Percentiles rank a stretch among this genome's conserved stretches.
phyloP scores from a whole-genome alignment of 2,888 invertebrate species.

The Drosophila neotestacea region DNA sequence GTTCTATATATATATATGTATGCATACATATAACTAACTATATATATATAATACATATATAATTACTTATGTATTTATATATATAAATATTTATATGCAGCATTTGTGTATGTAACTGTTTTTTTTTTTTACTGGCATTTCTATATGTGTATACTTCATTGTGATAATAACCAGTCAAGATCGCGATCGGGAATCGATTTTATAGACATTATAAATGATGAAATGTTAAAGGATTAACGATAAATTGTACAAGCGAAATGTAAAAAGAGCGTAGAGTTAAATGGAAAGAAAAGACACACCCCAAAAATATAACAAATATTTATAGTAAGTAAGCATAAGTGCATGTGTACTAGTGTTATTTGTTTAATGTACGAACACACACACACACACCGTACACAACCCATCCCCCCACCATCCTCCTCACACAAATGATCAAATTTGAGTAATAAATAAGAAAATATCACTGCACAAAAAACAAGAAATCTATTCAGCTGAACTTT shows the following conservation, averaged over 20 bases:
- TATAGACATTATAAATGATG: constrained; percentile 15
- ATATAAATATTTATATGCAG: constrained; percentile 4
- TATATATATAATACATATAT: not conserved
- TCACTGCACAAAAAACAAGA: constrained; percentile 1
- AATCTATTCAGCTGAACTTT: constrained; percentile 29
- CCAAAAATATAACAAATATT: not conserved
- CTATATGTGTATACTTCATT: constrained; percentile 40
- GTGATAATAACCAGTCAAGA: constrained; percentile 46
- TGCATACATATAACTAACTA: constrained; percentile 14
- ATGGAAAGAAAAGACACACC: not conserved
- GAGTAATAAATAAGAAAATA: constrained; percentile 16
- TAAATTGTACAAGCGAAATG: constrained; percentile 4
- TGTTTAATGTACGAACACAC: constrained; percentile 1
- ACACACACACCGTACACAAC: constrained; percentile 2
- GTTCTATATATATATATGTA: not conserved
- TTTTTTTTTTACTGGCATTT: constrained; percentile 31
- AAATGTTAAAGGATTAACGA: constrained; percentile 10
- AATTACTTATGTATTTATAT: constrained; percentile 3
- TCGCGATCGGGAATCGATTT: constrained; percentile 26
- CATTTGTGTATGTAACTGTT: constrained; percentile 6
- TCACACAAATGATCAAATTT: constrained; percentile 2
- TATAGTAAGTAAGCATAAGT: constrained; percentile 18
- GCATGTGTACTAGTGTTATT: constrained; percentile 19
- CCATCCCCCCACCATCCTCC: not conserved
- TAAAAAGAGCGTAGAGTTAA: constrained; percentile 3